Conservation (phyloP, 2,797 vertebrate species). For the Hapalemur alaotrensis region DNA sequence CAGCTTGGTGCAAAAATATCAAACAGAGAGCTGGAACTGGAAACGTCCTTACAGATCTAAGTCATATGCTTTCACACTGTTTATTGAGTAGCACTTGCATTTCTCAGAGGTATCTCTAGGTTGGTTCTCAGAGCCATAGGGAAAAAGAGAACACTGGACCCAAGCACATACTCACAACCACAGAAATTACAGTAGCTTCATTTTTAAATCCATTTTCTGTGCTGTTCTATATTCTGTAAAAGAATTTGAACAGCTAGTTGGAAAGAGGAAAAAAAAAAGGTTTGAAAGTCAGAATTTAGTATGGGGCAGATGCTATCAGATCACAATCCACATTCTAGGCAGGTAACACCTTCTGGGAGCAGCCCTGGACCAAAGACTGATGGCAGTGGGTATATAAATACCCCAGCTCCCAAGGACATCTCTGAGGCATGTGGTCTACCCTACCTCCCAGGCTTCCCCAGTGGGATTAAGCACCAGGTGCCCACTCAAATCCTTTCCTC, state of each 20-base stretch:
- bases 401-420: neutral
- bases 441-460: neutral
- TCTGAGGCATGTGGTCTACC: neutral
- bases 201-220: neutral
- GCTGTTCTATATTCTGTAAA: neutral
- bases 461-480: neutral
- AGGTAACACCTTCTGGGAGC: neutral
- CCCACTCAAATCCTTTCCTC: neutral
- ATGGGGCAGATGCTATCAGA: neutral
- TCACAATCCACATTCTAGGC: neutral
- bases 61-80: neutral
- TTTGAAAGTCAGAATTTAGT: neutral
- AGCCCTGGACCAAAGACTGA: neutral
- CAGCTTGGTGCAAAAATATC: conserved; percentile 1
- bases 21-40: neutral
- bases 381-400: neutral
- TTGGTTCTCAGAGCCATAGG: neutral
- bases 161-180: neutral
- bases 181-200: neutral
- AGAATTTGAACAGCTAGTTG: neutral
- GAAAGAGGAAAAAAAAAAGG: neutral
- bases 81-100: neutral
- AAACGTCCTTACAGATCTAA: neutral
- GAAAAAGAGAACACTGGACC: neutral
- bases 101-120: neutral